Evolutionary conservation across 1,140 invertebrate species (phyloP), one percentile per base, ranked within the genome.

Genomic region (Polypedilum vanderplanki): DNA sequence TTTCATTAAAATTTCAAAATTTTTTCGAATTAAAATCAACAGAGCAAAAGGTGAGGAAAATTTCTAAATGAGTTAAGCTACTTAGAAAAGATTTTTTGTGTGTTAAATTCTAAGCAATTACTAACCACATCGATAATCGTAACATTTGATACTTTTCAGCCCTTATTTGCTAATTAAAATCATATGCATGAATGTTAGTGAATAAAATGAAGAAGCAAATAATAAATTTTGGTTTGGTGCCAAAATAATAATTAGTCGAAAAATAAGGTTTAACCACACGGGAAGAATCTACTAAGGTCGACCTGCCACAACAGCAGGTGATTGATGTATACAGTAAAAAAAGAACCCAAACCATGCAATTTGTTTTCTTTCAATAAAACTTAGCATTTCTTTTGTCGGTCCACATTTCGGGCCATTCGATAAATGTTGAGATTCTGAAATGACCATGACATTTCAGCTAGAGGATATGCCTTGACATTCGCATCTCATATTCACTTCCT

Each of bases 361-460:
- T 33, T 33, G 5, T 33, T 33, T 33, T 1, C 24, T 33, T 33
- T 33, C 24, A n/a, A n/a, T 33, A 3, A 33, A 33, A 33, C 24
- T 33, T 33, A 33, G n/a, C 24, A 8, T 57, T 77, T 75, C 40
- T n/a, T 74, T 67, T 78, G 78, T 24, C 15, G n/a, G 8, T 0
- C 40, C 20, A 65, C 78, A 80, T n/a, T 3, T 76, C 73, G 5
- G 80, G 81, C 80, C 80, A 83, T 40, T 74, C 2, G 79, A 80
- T 5, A 76, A 74, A 9, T 81, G n/a, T 75, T 10, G 57, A 76
- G 74, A 86, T 7, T 80, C 79, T 80, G 76, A 76, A 83, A 87
- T 5, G 73, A 79, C 84, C 87, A 88, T 5, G 79, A 81, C 12
- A 89, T 82, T 1, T 81, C 76, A 0, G 87, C 82, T 7, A 76